Evolutionary conservation across 2,797 vertebrate genomes (phyloP).

Genomic region (Eulemur coronatus): DNA sequence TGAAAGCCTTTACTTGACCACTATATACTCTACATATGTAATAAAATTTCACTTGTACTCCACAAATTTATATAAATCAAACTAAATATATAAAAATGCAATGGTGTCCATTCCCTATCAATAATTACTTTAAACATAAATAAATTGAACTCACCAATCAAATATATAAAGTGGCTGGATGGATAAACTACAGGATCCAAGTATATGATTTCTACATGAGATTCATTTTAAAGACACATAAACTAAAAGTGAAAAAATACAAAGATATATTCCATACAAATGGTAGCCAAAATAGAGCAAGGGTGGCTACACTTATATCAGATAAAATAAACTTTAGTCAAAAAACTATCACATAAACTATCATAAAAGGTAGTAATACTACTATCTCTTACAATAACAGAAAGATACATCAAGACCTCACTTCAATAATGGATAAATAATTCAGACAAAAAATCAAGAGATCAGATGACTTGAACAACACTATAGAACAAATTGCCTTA

Average conservation of each 20-base stretch:
- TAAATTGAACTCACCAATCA: not conserved
- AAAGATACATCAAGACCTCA: not conserved
- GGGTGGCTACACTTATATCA: not conserved
- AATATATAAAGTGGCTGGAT: not conserved
- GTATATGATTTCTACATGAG: not conserved
- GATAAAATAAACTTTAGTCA: not conserved
- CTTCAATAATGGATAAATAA: not conserved
- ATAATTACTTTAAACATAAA: not conserved
- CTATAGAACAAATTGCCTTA: not conserved
- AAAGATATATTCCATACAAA: not conserved
- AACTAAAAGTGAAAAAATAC: not conserved
- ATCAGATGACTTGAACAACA: not conserved
- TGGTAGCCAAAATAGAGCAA: not conserved
- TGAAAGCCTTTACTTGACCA: too few species aligned
- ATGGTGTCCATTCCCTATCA: not conserved
- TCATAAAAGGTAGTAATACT: not conserved
- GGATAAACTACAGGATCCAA: not conserved
- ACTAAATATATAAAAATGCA: not conserved
- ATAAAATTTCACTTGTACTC: too few species aligned
- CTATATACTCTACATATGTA: too few species aligned
- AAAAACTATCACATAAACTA: not conserved
- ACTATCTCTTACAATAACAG: not conserved
- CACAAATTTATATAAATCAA: too few species aligned
- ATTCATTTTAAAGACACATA: not conserved
- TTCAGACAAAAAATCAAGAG: not conserved